Percentiles rank a stretch among this genome's conserved stretches.
Evolutionary conservation across 2,113 vertebrate species (phyloP).

Genomic region (Pseudorectes ferrugineus): DNA sequence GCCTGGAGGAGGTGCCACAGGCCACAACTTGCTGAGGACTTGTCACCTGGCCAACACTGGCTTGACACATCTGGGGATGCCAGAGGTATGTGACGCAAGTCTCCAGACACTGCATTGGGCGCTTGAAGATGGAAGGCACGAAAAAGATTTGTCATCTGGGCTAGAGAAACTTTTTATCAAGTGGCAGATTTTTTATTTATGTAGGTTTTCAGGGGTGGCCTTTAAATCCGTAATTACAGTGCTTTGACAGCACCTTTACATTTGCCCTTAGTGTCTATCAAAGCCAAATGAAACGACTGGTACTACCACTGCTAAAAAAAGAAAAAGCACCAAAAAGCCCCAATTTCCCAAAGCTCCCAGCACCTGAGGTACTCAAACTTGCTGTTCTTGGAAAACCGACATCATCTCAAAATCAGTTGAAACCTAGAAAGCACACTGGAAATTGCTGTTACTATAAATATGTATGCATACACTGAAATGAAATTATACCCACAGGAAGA

Average conservation of each 20-base stretch:
- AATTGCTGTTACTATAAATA: not conserved
- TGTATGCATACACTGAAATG: not conserved
- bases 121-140: not conserved
- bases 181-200: not conserved
- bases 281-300: not conserved
- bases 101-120: not conserved
- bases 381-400: not conserved
- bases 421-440: not conserved
- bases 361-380: not conserved
- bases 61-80: not conserved
- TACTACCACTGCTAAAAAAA: not conserved
- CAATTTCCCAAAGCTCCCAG: not conserved
- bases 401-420: not conserved
- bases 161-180: not conserved
- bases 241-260: not conserved
- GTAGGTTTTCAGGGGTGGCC: not conserved
- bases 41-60: not conserved
- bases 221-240: not conserved
- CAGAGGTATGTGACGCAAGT: not conserved
- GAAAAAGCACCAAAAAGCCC: rapidly evolving
- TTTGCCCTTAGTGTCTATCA: not conserved
- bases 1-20: not conserved
- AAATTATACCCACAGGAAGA: not conserved
- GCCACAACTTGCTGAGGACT: not conserved
- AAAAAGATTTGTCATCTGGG: not conserved